These are phyloP conservation scores for Platysternon megacephalum DNA, from an alignment of 2,113 vertebrate genomes.

Conservation along the genomic window DNA sequence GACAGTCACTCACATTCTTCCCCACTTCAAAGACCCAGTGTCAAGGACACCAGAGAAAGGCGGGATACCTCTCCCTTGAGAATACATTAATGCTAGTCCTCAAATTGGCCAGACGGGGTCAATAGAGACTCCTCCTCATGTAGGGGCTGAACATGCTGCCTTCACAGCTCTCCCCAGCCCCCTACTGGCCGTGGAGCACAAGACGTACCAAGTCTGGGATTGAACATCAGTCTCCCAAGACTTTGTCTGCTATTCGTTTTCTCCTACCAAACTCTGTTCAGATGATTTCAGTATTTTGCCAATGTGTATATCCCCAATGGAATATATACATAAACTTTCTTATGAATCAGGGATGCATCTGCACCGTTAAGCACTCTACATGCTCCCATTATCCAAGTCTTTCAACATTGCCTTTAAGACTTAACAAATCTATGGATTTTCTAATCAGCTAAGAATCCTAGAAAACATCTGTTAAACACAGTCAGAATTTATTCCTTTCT, in stretches of 20 bases:
- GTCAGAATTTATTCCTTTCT: slow-evolving; percentile 18
- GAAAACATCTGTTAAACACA: slow-evolving; percentile 26
- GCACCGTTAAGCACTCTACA: not conserved
- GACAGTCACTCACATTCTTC: not conserved
- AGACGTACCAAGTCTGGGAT: not conserved
- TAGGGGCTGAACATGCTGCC: not conserved
- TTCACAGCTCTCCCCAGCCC: not conserved
- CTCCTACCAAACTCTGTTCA: not conserved
- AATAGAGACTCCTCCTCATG: not conserved
- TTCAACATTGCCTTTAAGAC: not conserved
- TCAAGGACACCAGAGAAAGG: not conserved
- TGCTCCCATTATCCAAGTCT: not conserved
- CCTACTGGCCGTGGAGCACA: not conserved
- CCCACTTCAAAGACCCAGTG: not conserved
- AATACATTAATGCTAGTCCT: not conserved
- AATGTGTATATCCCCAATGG: not conserved
- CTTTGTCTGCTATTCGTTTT: not conserved
- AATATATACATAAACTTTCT: not conserved
- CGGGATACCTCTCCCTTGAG: not conserved
- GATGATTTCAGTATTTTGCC: not conserved
- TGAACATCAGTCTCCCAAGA: not conserved
- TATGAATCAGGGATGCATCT: not conserved
- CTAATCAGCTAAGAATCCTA: not conserved
- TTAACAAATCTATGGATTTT: not conserved
- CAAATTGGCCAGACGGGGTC: not conserved